Evolutionary conservation across 2,113 vertebrate genomes (phyloP), one percentile per base, ranked within the genome.

Genomic region (Cheilinus undulatus): DNA sequence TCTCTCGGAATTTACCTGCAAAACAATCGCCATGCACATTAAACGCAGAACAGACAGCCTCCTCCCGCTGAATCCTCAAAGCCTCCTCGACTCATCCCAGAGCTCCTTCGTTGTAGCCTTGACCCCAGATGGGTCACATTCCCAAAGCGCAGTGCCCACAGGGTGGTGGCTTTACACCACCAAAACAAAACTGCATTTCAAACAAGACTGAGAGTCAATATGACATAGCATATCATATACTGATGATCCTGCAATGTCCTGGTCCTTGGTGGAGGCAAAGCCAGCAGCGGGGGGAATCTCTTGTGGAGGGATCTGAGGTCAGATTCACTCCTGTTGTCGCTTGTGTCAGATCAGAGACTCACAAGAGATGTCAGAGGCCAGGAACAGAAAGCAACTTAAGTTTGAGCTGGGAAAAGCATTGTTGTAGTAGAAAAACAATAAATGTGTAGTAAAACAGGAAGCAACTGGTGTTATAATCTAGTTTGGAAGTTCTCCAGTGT

Each of bases 1-100:
- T 99, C 93, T 99, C 97, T 77, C 96, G 95, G 90, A 99, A 99
- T 82, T 95, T 97, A 78, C 98, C 97, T 99, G 92, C 66, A 95
- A 91, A 36, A 90, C 7, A 83, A 40, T 34, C 10, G 24, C 30
- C 64, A 54, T 40, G 26, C 12, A 7, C 60, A 49, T 82, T 51
- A 76, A 27, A 63, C 4, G 3, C 0, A 7, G 49, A 58, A 32
- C 52, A 42, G 14, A 12, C 22, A 11, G 19, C 26, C 0, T 17
- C 19, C 0, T 34, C 32, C 32, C 11, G 58, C 34, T 54, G 53
- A 61, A 22, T 59, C 70, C 65, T 53, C 53, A 64, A 40, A 54
- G 54, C 66, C 70, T 43, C 46, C 50, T 1, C 20, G 54, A 51
- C n/a, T 76, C 22, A 19, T 73, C 73, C 68, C 48, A 56, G 48